A percentile compares a stretch with the other conserved stretches of the same genome.
Evolutionary conservation across 1,140 invertebrate genomes (phyloP).

Genomic region (Contarinia nasturtii): DNA sequence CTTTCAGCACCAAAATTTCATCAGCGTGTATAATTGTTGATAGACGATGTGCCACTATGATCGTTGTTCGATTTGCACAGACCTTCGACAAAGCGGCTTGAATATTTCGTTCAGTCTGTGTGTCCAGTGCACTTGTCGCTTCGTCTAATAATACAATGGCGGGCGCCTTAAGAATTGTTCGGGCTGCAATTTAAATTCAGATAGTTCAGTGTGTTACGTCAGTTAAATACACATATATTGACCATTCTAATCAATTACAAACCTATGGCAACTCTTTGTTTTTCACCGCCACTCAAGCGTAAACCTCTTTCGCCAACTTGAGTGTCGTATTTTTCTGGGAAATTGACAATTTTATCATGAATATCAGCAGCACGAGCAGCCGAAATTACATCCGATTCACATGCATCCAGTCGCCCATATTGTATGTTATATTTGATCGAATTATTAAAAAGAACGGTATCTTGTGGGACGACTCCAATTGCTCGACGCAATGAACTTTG

Average conservation of each 20-base stretch:
- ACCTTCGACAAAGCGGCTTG: slow-evolving; percentile 56
- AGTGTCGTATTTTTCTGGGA: slow-evolving; percentile 75
- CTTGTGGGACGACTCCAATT: slow-evolving; percentile 90
- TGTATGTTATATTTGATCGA: slow-evolving; percentile 89
- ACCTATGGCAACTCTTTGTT: slow-evolving; percentile 80
- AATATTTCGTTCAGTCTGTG: slow-evolving; percentile 68
- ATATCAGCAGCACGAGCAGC: slow-evolving; percentile 86
- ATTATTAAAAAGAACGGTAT: slow-evolving; percentile 93
- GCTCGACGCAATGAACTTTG: slow-evolving; percentile 44
- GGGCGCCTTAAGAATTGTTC: slow-evolving; percentile 76
- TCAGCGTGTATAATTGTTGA: slow-evolving; percentile 88
- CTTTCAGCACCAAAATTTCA: slow-evolving; percentile 76
- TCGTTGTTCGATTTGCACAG: slow-evolving; percentile 69
- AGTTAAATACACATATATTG: no score
- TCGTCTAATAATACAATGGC: slow-evolving; percentile 77
- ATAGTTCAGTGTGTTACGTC: no score
- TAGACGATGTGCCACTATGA: slow-evolving; percentile 82
- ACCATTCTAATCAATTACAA: not conserved
- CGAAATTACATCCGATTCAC: slow-evolving; percentile 67
- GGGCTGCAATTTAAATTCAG: slow-evolving; percentile 18
- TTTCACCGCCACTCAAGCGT: slow-evolving; percentile 73
- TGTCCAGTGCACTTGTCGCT: slow-evolving; percentile 71
- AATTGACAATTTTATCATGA: slow-evolving; percentile 74
- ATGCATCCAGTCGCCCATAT: slow-evolving; percentile 66
- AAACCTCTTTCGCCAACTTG: slow-evolving; percentile 66